These are phyloP conservation scores for Schrankia costaestrigalis DNA, from an alignment of 2,888 invertebrate species.

Conservation along the genomic window DNA sequence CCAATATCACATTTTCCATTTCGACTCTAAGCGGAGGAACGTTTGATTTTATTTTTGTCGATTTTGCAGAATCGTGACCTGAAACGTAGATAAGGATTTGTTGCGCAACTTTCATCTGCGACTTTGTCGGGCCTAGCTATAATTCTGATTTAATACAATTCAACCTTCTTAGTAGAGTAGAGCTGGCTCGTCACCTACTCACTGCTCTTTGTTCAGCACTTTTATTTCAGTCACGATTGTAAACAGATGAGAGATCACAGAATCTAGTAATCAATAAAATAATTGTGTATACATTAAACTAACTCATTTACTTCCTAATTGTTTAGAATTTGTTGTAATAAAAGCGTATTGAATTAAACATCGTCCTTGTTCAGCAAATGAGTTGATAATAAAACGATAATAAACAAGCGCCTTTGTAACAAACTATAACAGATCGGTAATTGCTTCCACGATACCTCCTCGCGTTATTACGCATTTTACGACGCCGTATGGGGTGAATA, in stretches of 20 bases:
- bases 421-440: slow-evolving; percentile 81
- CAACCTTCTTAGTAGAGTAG: slow-evolving; percentile 20
- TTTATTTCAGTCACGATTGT: slow-evolving; percentile 6
- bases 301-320: slow-evolving; percentile 31
- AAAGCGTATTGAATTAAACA: slow-evolving; percentile 69
- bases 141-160: slow-evolving; percentile 38
- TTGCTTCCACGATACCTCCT: slow-evolving; percentile 80
- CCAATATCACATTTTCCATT: slow-evolving; percentile 64
- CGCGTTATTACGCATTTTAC: slow-evolving; percentile 81
- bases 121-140: slow-evolving; percentile 44
- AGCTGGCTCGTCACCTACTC: slow-evolving; percentile 8
- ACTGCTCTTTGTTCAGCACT: slow-evolving; percentile 1
- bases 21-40: slow-evolving; percentile 51
- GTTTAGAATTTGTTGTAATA: slow-evolving; percentile 43
- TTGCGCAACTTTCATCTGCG: slow-evolving; percentile 57
- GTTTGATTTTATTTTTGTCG: slow-evolving; percentile 70
- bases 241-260: slow-evolving; percentile 19
- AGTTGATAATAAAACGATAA: slow-evolving; percentile 80
- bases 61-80: slow-evolving; percentile 69
- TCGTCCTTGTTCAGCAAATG: slow-evolving; percentile 75
- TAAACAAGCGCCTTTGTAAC: slow-evolving; percentile 80
- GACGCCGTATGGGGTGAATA: slow-evolving; percentile 80
- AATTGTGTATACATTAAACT: slow-evolving; percentile 18
- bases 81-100: slow-evolving; percentile 61
- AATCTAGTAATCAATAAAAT: slow-evolving; percentile 28